Percentiles rank a stretch among this genome's conserved stretches.
These are phyloP conservation scores for Alethe diademata DNA, from an alignment of 2,113 vertebrate species.

Conservation along the genomic window DNA sequence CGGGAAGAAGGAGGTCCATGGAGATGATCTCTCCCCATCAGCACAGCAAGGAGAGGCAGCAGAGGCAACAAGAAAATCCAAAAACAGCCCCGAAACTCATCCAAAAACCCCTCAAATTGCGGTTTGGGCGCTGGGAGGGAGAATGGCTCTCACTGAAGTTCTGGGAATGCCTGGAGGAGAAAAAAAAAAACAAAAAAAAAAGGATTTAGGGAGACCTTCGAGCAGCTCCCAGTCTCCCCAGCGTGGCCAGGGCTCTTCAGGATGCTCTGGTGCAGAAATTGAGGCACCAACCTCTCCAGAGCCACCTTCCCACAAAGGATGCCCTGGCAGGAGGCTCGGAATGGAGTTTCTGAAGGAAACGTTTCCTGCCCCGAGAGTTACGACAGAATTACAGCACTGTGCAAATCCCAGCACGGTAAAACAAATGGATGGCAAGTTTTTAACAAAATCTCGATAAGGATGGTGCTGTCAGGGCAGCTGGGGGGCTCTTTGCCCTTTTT, in stretches of 20 bases:
- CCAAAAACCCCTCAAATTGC: rapidly evolving
- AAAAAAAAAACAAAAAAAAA: background rate
- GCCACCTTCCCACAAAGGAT: background rate
- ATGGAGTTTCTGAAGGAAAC: background rate
- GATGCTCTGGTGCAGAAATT: background rate
- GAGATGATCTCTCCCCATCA: background rate
- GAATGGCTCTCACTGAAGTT: rapidly evolving
- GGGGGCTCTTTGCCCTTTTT: background rate
- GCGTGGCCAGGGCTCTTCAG: background rate
- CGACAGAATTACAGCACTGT: rapidly evolving
- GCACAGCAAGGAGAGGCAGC: background rate
- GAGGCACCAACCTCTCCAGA: background rate
- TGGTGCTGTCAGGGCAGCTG: background rate
- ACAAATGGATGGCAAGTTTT: background rate
- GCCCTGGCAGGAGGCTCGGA: background rate
- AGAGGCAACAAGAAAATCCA: rapidly evolving
- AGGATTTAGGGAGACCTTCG: rapidly evolving
- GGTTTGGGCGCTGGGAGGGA: rapidly evolving
- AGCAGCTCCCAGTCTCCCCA: background rate
- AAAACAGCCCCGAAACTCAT: rapidly evolving
- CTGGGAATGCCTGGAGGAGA: rapidly evolving
- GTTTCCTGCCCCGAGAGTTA: background rate
- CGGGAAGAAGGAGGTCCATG: background rate
- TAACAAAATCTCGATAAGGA: background rate
- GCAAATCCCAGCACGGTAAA: background rate